Percentiles rank a stretch among this genome's conserved stretches.
These are phyloP conservation scores for Latrodectus hesperus DNA, from an alignment of 2,888 invertebrate genomes.

Conservation along the genomic window DNA sequence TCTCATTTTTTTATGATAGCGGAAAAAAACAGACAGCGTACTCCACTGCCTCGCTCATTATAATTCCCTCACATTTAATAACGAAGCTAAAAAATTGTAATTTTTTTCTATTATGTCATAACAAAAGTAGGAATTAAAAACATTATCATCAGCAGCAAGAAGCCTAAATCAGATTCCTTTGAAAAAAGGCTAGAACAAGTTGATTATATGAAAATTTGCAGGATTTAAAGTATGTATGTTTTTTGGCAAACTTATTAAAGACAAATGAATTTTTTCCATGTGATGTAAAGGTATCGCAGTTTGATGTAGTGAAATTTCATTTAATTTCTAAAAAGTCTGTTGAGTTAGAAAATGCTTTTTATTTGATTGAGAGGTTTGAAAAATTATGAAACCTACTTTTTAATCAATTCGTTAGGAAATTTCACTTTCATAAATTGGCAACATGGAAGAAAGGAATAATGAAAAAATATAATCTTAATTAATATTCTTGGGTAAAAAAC, in stretches of 20 bases:
- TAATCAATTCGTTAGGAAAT: slow-evolving; percentile 60
- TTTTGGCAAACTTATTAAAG: slow-evolving; percentile 48
- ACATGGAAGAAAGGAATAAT: slow-evolving; percentile 35
- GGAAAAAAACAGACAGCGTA: slow-evolving; percentile 8
- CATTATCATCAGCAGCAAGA: slow-evolving; percentile 42
- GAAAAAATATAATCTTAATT: slow-evolving; percentile 46
- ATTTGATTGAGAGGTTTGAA: slow-evolving; percentile 52
- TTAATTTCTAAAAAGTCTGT: slow-evolving; percentile 43
- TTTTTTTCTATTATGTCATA: slow-evolving; percentile 14
- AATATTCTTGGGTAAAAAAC: slow-evolving; percentile 37
- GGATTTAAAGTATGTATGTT: slow-evolving; percentile 49
- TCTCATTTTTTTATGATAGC: slow-evolving; percentile 23
- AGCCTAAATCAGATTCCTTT: slow-evolving; percentile 60
- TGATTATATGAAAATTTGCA: slow-evolving; percentile 48
- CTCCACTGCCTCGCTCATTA: slow-evolving; percentile 15
- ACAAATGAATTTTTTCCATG: slow-evolving; percentile 46
- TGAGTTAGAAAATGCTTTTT: slow-evolving; percentile 33
- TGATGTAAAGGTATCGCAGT: slow-evolving; percentile 7
- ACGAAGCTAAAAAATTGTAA: slow-evolving; percentile 14
- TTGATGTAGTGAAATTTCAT: slow-evolving; percentile 37
- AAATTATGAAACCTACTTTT: slow-evolving; percentile 55
- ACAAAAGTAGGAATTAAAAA: slow-evolving; percentile 59
- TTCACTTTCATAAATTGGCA: slow-evolving; percentile 17
- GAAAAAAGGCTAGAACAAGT: slow-evolving; percentile 35
- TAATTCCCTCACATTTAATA: slow-evolving; percentile 33